These are phyloP conservation scores for Anthoscopus minutus DNA, from an alignment of 2,113 vertebrate genomes.

Conservation along the genomic window DNA sequence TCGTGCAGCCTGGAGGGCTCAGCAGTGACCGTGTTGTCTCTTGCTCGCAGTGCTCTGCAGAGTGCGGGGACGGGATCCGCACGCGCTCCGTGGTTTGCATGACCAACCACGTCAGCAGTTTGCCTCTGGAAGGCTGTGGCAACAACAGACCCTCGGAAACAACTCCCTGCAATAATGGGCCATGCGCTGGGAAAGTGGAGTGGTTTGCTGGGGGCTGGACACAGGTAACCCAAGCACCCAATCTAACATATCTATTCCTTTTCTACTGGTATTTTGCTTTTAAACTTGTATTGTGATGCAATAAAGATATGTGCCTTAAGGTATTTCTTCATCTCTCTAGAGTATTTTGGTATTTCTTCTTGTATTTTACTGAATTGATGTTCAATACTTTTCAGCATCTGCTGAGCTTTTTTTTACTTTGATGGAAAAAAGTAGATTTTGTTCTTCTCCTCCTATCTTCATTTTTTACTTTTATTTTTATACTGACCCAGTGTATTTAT, in stretches of 20 bases:
- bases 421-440: background rate
- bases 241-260: fast-evolving
- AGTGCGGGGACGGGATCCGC: constrained; percentile 82
- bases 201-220: constrained; percentile 95
- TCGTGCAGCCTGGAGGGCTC: fast-evolving
- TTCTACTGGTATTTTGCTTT: background rate
- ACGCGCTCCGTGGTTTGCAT: constrained; percentile 85
- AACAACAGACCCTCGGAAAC: constrained; percentile 78
- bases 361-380: background rate
- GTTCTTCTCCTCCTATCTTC: background rate
- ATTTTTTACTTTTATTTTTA: background rate
- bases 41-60: constrained; percentile 83
- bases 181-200: constrained; percentile 85
- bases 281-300: background rate
- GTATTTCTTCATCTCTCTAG: background rate
- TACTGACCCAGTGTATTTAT: background rate
- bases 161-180: constrained; percentile 81
- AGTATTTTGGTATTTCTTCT: background rate
- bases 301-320: background rate
- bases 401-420: background rate
- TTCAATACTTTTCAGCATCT: background rate
- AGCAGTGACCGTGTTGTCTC: background rate
- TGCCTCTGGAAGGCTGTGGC: constrained; percentile 91
- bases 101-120: constrained; percentile 84
- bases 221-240: constrained; percentile 73